phyloP scores from a whole-genome alignment of 2,113 vertebrate species.

The Haliaeetus leucogaster region DNA sequence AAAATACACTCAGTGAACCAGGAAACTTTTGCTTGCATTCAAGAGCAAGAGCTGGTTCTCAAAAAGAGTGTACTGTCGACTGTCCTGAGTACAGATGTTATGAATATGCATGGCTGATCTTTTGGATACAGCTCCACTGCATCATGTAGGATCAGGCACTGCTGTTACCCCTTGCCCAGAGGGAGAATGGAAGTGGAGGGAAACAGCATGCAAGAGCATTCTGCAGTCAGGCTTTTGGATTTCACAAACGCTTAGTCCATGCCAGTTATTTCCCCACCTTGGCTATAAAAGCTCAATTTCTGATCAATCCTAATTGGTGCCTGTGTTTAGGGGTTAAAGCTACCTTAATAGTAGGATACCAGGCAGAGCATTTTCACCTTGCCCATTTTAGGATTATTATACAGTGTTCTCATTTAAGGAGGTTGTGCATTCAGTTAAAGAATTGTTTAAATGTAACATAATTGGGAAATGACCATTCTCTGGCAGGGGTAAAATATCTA shows the following conservation, averaged over 20 bases:
- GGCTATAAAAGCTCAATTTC: not conserved
- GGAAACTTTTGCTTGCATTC: not conserved
- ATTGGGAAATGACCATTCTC: not conserved
- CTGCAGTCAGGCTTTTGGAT: not conserved
- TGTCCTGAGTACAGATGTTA: not conserved
- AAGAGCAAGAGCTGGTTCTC: not conserved
- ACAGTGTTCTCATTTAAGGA: not conserved
- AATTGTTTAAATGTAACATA: not conserved
- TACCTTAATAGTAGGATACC: not conserved
- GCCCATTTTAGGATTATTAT: not conserved
- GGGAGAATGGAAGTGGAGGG: not conserved
- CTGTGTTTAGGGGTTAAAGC: not conserved
- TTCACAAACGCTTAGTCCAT: not conserved
- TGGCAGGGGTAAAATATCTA: not conserved
- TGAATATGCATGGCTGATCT: not conserved
- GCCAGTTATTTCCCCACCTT: not conserved
- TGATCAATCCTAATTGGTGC: not conserved
- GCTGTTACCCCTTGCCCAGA: not conserved
- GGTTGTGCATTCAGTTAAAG: not conserved
- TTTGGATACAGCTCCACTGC: not conserved
- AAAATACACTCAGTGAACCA: not conserved
- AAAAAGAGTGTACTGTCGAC: not conserved
- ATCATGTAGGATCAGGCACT: not conserved
- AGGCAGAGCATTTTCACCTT: not conserved
- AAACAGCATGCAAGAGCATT: not conserved